phyloP scores from a whole-genome alignment of 2,113 vertebrate species.

The Burhinus oedicnemus region DNA sequence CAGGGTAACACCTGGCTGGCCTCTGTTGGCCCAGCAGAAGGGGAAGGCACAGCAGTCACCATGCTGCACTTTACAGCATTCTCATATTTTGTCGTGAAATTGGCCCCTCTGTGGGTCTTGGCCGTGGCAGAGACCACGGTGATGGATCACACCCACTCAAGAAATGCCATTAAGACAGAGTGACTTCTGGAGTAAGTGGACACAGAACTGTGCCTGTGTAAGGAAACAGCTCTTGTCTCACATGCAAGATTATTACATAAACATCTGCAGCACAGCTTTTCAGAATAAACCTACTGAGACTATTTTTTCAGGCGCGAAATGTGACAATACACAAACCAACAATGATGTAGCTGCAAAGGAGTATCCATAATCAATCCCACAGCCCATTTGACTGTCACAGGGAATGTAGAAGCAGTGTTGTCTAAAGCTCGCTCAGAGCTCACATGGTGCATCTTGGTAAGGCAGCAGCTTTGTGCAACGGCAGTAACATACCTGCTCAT shows the following conservation, averaged over 20 bases:
- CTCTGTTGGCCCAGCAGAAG: neutral
- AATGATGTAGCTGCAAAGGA: neutral
- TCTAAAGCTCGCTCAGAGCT: neutral
- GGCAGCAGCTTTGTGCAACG: neutral
- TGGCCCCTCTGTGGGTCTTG: neutral
- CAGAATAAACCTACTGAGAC: neutral
- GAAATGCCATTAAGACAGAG: no score
- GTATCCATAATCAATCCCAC: neutral
- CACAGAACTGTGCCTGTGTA: neutral
- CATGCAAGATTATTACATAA: neutral
- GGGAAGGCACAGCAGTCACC: no score
- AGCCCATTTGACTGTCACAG: neutral
- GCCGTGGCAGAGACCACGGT: fast-evolving
- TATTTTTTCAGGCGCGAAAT: neutral
- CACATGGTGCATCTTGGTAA: neutral
- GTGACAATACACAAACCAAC: neutral
- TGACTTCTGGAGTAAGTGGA: neutral
- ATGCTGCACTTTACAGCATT: neutral
- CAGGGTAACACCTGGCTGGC: no score
- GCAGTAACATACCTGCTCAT: neutral
- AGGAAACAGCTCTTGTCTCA: neutral
- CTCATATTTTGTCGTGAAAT: neutral
- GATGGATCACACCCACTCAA: neutral
- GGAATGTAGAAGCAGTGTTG: neutral
- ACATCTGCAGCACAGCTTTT: neutral